Percentiles rank a stretch among this genome's conserved stretches.
Evolutionary conservation across 2,113 vertebrate species (phyloP).

Genomic region (Laticauda colubrina): DNA sequence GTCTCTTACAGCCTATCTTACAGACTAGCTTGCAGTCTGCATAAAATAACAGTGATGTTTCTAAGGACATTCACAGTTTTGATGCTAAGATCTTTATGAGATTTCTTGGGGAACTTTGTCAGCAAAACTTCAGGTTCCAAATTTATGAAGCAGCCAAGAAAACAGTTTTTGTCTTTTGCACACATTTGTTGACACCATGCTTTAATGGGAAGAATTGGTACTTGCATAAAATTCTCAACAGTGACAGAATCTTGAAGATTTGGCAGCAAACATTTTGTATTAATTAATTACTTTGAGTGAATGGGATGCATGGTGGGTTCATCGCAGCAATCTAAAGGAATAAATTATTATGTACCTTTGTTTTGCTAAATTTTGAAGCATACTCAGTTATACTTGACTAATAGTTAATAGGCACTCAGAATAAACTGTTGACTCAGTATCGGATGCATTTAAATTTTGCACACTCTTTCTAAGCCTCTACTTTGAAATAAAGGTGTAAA

Average conservation of each 20-base stretch:
- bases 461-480: neutral
- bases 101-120: neutral
- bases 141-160: neutral
- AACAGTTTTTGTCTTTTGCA: neutral
- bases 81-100: neutral
- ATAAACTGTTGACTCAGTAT: slow-evolving; percentile 27
- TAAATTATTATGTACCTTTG: neutral
- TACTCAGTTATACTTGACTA: slow-evolving; percentile 48
- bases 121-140: neutral
- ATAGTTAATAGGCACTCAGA: slow-evolving; percentile 37
- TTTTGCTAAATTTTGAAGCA: slow-evolving; percentile 38
- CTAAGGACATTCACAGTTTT: neutral
- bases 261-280: neutral
- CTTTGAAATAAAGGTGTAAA: slow-evolving; percentile 14
- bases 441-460: slow-evolving; percentile 25
- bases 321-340: neutral
- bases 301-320: neutral
- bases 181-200: neutral
- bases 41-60: neutral
- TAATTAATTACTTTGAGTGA: neutral
- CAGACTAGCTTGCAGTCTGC: neutral
- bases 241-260: neutral
- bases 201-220: neutral
- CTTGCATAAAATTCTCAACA: neutral
- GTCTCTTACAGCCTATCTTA: neutral